phyloP scores from a whole-genome alignment of 2,888 invertebrate species.

The Coremacera marginata region DNA sequence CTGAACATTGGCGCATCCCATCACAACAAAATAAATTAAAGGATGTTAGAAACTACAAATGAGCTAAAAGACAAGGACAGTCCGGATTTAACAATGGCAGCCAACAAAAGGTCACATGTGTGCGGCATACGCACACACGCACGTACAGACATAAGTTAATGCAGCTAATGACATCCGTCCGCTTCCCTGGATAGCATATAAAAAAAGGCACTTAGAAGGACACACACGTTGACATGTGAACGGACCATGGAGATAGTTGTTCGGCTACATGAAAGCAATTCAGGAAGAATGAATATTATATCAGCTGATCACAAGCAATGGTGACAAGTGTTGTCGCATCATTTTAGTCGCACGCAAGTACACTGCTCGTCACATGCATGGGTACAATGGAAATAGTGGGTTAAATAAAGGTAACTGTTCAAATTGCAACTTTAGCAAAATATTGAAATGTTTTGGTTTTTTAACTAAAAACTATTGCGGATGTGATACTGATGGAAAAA shows the following conservation, averaged over 20 bases:
- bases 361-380: conserved; percentile 15
- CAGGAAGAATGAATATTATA: neutral
- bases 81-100: conserved; percentile 3
- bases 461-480: too few relatives aligned
- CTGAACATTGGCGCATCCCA: conserved; percentile 49
- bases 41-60: conserved; percentile 35
- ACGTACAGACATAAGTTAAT: conserved; percentile 45
- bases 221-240: conserved; percentile 50
- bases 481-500: too few relatives aligned
- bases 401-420: too few relatives aligned
- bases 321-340: conserved; percentile 46
- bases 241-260: conserved; percentile 34
- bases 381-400: too few relatives aligned
- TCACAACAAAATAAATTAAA: conserved; percentile 49
- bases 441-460: too few relatives aligned
- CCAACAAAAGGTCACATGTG: conserved; percentile 37
- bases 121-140: neutral
- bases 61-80: conserved; percentile 3
- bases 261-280: neutral
- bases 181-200: conserved; percentile 43
- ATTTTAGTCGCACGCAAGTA: conserved; percentile 49
- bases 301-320: neutral
- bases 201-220: conserved; percentile 47
- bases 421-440: too few relatives aligned
- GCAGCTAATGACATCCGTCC: conserved; percentile 52